A percentile compares a stretch with the other conserved stretches of the same genome.
Evolutionary conservation across 2,888 invertebrate species (phyloP).

Genomic region (Phania funesta): DNA sequence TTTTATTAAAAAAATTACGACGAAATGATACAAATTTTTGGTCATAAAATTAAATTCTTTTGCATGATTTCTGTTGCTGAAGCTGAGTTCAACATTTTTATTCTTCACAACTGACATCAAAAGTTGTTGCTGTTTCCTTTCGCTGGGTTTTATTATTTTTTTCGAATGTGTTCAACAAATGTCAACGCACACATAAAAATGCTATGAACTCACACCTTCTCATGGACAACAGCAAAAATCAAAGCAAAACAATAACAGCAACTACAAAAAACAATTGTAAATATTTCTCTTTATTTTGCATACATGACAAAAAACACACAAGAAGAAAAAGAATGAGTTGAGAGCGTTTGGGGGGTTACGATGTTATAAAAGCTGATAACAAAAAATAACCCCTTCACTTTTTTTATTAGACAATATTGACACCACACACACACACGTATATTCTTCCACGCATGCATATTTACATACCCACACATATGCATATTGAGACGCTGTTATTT

Average conservation of each 20-base stretch:
- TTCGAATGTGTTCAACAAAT: constrained; percentile 64
- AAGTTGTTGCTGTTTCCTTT: neutral
- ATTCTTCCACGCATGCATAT: neutral
- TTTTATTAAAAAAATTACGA: neutral
- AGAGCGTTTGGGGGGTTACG: neutral
- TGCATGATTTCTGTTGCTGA: constrained; percentile 24
- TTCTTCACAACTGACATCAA: constrained; percentile 44
- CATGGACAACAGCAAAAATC: constrained; percentile 61
- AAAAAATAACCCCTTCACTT: constrained; percentile 43
- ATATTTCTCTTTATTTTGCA: constrained; percentile 70
- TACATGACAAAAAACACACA: constrained; percentile 70
- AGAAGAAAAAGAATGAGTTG: neutral
- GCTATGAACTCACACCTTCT: constrained; percentile 78
- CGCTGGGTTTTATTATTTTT: neutral
- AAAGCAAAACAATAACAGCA: constrained; percentile 8
- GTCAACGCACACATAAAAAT: constrained; percentile 75
- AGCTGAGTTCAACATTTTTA: neutral
- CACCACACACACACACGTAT: constrained; percentile 19
- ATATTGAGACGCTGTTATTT: constrained; percentile 31
- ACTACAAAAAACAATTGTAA: constrained; percentile 47
- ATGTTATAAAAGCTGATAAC: neutral
- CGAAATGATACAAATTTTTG: neutral
- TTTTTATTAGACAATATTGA: constrained; percentile 54
- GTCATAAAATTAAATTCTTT: constrained; percentile 57
- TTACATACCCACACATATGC: neutral